A percentile compares a stretch with the other conserved stretches of the same genome.
These are phyloP conservation scores for Tragelaphus oryx DNA, from an alignment of 2,797 vertebrate species.

Conservation along the genomic window DNA sequence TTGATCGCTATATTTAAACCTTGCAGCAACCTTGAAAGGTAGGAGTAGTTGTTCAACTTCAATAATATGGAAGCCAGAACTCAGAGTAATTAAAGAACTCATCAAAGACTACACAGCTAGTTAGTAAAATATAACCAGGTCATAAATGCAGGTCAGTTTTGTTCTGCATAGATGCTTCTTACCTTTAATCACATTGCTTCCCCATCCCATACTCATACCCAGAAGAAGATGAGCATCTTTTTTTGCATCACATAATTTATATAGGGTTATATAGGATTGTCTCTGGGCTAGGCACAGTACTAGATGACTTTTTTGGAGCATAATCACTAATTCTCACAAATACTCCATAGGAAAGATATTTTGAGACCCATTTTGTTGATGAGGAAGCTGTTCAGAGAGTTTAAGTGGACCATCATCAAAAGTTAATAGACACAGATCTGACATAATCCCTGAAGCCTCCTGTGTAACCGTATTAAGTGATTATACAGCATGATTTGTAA, in stretches of 20 bases:
- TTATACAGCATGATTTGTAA: not conserved
- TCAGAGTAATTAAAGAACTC: not conserved
- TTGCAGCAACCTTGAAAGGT: not conserved
- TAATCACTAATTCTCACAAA: not conserved
- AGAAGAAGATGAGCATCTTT: not conserved
- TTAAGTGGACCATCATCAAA: not conserved
- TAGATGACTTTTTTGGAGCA: not conserved
- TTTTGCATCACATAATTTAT: not conserved
- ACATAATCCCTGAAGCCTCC: not conserved
- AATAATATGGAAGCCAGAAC: not conserved
- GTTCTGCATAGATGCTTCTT: not conserved
- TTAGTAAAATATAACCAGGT: not conserved
- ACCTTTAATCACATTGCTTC: not conserved
- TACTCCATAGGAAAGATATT: not conserved
- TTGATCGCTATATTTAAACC: not conserved
- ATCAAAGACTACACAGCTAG: not conserved
- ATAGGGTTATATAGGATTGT: not conserved
- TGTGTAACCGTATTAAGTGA: not conserved
- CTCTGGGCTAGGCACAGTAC: not conserved
- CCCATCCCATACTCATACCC: not conserved
- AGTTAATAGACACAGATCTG: not conserved
- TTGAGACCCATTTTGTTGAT: not conserved
- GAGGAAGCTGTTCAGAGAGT: not conserved
- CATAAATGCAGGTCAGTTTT: not conserved
- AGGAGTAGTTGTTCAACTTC: not conserved